These are phyloP conservation scores for Oplegnathus fasciatus DNA, from an alignment of 2,113 vertebrate genomes.

Conservation along the genomic window DNA sequence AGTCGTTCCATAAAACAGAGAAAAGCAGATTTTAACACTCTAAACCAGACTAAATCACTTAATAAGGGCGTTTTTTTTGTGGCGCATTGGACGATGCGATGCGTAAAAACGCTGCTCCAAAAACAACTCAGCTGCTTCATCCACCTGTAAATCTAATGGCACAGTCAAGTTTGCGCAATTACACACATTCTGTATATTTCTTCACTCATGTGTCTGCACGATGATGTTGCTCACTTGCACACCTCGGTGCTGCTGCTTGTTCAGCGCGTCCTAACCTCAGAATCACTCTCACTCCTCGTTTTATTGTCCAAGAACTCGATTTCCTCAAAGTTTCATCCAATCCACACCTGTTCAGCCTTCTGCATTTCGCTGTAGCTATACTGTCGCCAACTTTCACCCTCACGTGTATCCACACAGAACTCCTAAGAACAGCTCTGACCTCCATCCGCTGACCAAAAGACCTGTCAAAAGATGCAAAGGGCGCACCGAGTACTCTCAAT, in stretches of 20 bases:
- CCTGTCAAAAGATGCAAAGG: not conserved
- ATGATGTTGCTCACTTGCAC: not conserved
- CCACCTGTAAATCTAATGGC: not conserved
- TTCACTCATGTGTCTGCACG: no score
- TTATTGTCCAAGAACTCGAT: not conserved
- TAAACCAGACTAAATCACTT: not conserved
- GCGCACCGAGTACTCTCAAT: not conserved
- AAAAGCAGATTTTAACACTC: not conserved
- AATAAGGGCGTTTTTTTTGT: not conserved
- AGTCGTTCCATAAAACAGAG: no score
- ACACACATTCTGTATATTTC: not conserved
- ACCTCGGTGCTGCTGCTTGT: not conserved
- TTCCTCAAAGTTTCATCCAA: slow-evolving; percentile 27
- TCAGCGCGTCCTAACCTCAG: not conserved
- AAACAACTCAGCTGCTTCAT: not conserved
- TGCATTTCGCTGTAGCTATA: fast-evolving
- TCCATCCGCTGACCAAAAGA: not conserved
- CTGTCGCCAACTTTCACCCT: slow-evolving; percentile 12
- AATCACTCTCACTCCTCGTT: not conserved
- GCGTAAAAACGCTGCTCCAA: slow-evolving; percentile 53
- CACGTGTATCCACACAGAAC: not conserved
- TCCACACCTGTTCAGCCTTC: not conserved
- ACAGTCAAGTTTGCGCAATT: not conserved
- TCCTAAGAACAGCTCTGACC: slow-evolving; percentile 11
- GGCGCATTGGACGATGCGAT: not conserved